Evolutionary conservation across 1,140 invertebrate genomes (phyloP).

Genomic region (Melanaphis sacchari): DNA sequence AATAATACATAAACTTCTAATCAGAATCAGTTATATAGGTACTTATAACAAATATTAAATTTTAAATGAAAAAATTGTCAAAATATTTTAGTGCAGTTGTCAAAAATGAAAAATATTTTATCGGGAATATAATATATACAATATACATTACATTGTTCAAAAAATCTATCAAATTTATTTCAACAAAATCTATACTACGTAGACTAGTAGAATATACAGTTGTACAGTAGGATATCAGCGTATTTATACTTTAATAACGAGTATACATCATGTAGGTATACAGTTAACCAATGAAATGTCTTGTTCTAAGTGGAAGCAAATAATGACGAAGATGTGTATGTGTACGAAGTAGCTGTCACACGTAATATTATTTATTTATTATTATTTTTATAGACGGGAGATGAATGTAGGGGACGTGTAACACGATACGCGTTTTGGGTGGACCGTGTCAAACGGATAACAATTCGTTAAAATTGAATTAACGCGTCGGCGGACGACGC

Average conservation of each 20-base stretch:
- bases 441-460: constrained; percentile 55
- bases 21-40: not conserved
- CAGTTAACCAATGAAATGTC: not conserved
- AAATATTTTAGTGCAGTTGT: not conserved
- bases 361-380: not conserved
- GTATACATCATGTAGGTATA: not conserved
- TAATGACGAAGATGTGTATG: not conserved
- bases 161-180: no score
- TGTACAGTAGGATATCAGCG: no score
- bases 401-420: not conserved
- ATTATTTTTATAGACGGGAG: not conserved
- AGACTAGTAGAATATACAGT: not conserved
- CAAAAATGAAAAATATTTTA: not conserved
- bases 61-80: not conserved
- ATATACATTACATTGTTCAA: not conserved
- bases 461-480: constrained; percentile 57
- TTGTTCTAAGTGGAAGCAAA: not conserved
- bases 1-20: no score
- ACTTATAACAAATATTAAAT: not conserved
- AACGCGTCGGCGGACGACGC: constrained; percentile 10
- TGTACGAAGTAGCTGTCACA: not conserved
- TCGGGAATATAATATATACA: not conserved
- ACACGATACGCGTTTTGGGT: constrained; percentile 9
- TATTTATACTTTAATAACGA: not conserved
- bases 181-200: not conserved